These are phyloP conservation scores for Neoscelio sp. DNA, from an alignment of 2,888 invertebrate genomes.

Conservation along the genomic window DNA sequence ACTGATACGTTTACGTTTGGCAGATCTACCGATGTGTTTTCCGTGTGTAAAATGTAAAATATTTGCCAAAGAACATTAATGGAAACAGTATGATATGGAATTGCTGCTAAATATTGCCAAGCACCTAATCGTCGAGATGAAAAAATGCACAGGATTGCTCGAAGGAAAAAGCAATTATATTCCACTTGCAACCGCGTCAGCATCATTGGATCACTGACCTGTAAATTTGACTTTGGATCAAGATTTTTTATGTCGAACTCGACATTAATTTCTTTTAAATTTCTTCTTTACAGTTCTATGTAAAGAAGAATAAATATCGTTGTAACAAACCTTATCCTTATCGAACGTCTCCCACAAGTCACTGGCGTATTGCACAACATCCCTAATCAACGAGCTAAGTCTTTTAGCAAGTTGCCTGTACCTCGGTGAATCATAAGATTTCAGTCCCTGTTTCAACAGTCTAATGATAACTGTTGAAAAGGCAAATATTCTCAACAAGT, in stretches of 20 bases:
- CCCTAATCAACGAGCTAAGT: conserved; percentile 87
- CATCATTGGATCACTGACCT: conserved; percentile 83
- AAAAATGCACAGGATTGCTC: conserved; percentile 88
- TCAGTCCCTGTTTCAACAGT: conserved; percentile 87
- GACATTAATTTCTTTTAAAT: no score
- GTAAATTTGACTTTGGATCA: no score
- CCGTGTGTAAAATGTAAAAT: conserved; percentile 86
- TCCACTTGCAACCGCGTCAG: conserved; percentile 87
- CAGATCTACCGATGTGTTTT: conserved; percentile 81
- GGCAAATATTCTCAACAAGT: conserved; percentile 88
- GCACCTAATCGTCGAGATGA: conserved; percentile 89
- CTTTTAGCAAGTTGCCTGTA: conserved; percentile 89
- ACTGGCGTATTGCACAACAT: conserved; percentile 89
- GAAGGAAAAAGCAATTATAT: conserved; percentile 89
- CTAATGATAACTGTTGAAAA: conserved; percentile 88
- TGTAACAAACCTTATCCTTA: conserved; percentile 75
- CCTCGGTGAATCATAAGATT: conserved; percentile 87
- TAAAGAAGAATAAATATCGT: no score
- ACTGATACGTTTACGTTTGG: conserved; percentile 59
- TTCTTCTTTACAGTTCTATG: no score
- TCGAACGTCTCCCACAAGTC: conserved; percentile 88
- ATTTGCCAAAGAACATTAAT: conserved; percentile 87
- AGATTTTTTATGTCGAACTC: not conserved
- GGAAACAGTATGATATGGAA: conserved; percentile 88
- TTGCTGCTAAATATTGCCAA: conserved; percentile 92